Conservation (phyloP, 2,113 vertebrate species). For the Nibea coibor region DNA sequence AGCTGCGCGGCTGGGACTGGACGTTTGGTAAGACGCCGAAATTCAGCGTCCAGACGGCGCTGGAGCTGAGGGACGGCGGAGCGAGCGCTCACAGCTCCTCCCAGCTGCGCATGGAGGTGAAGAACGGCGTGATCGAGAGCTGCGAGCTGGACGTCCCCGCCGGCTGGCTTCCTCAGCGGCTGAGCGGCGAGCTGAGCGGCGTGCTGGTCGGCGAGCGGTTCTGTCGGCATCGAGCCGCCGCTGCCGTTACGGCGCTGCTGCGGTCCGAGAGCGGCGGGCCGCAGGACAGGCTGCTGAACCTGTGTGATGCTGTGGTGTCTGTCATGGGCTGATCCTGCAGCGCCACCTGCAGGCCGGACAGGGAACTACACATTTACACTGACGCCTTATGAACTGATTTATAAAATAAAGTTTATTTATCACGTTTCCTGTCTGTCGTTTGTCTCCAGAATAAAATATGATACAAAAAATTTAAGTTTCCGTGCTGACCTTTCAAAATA, state of each 20-base stretch:
- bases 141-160: slow-evolving; percentile 83
- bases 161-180: slow-evolving; percentile 85
- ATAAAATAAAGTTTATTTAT: no score
- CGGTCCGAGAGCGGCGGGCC: slow-evolving; percentile 69
- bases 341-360: background rate
- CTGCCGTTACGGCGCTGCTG: slow-evolving; percentile 63
- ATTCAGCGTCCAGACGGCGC: slow-evolving; percentile 85
- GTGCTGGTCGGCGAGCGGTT: slow-evolving; percentile 86
- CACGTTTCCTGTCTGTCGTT: no score
- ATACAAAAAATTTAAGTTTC: no score
- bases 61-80: slow-evolving; percentile 75
- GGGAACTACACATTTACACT: no score
- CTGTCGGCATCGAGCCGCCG: slow-evolving; percentile 81
- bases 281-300: slow-evolving; percentile 63
- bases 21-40: slow-evolving; percentile 92
- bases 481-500: background rate
- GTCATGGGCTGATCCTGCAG: slow-evolving; percentile 82
- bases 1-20: slow-evolving; percentile 93
- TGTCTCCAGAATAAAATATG: no score
- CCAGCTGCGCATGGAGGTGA: slow-evolving; percentile 84
- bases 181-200: slow-evolving; percentile 79
- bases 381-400: no score
- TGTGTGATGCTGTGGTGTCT: slow-evolving; percentile 86
- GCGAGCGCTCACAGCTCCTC: background rate
- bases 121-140: slow-evolving; percentile 86